These are phyloP conservation scores for Tenthredo distinguenda DNA, from an alignment of 2,888 invertebrate genomes.

Conservation along the genomic window DNA sequence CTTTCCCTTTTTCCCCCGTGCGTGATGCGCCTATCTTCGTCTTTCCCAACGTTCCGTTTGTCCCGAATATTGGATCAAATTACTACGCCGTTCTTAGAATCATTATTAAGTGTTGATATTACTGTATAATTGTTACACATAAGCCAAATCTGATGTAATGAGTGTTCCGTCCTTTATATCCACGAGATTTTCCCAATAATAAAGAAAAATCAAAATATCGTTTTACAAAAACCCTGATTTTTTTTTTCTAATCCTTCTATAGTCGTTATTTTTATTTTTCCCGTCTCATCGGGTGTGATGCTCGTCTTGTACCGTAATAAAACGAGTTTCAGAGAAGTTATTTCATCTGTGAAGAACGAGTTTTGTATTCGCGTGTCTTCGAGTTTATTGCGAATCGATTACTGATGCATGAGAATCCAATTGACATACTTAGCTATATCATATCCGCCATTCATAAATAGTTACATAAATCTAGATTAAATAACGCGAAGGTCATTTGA, in stretches of 20 bases:
- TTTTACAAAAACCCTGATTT: neutral
- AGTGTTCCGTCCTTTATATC: slow-evolving; percentile 5
- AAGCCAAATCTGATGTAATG: slow-evolving; percentile 8
- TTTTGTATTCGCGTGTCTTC: neutral
- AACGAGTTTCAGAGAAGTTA: neutral
- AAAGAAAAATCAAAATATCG: neutral
- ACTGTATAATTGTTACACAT: slow-evolving; percentile 1
- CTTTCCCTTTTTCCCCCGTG: neutral
- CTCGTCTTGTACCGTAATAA: neutral
- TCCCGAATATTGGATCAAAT: neutral
- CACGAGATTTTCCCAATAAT: neutral
- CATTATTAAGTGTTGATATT: slow-evolving; percentile 8
- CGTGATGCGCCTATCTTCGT: neutral
- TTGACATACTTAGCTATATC: neutral
- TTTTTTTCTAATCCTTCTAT: neutral
- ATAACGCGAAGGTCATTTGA: neutral
- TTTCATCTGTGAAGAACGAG: neutral
- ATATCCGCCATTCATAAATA: slow-evolving; percentile 28
- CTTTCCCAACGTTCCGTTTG: neutral
- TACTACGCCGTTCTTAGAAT: neutral
- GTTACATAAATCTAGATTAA: slow-evolving; percentile 22
- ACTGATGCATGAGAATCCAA: neutral
- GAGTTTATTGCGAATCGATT: neutral
- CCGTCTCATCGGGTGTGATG: neutral
- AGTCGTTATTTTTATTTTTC: neutral